A percentile compares a stretch with the other conserved stretches of the same genome.
Conservation (phyloP, 2,113 vertebrate species). For the Leptosomus discolor region DNA sequence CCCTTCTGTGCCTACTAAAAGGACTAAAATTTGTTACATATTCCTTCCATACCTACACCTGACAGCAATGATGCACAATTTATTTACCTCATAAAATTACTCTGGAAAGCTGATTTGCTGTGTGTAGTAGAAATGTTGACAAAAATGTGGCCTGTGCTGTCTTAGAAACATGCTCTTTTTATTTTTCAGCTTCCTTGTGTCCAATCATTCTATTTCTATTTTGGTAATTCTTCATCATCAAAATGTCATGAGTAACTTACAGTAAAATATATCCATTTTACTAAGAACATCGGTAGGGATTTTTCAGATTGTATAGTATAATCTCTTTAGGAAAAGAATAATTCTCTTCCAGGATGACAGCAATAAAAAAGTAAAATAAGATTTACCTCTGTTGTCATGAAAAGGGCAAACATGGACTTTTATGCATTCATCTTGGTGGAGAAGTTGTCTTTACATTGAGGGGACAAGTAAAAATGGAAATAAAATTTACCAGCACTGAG, state of each 20-base stretch:
- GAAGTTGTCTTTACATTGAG: neutral
- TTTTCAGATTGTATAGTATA: neutral
- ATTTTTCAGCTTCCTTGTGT: neutral
- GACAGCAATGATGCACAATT: neutral
- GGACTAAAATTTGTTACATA: neutral
- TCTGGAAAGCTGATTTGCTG: neutral
- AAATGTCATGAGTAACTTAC: neutral
- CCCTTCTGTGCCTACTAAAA: neutral
- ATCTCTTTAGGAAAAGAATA: neutral
- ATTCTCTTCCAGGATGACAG: neutral
- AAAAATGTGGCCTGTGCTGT: neutral
- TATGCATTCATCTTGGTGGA: neutral
- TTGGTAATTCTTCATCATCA: neutral
- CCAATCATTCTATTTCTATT: neutral
- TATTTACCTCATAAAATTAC: neutral
- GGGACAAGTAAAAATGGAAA: neutral
- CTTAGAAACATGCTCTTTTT: neutral
- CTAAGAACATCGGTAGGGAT: neutral
- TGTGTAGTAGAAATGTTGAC: neutral
- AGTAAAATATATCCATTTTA: neutral
- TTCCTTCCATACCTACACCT: neutral
- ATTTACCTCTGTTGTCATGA: neutral
- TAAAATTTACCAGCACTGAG: neutral
- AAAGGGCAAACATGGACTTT: neutral
- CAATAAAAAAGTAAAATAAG: neutral